Base-by-base conservation (phyloP, 1,140 invertebrate species). In the Linepithema humile region DNA sequence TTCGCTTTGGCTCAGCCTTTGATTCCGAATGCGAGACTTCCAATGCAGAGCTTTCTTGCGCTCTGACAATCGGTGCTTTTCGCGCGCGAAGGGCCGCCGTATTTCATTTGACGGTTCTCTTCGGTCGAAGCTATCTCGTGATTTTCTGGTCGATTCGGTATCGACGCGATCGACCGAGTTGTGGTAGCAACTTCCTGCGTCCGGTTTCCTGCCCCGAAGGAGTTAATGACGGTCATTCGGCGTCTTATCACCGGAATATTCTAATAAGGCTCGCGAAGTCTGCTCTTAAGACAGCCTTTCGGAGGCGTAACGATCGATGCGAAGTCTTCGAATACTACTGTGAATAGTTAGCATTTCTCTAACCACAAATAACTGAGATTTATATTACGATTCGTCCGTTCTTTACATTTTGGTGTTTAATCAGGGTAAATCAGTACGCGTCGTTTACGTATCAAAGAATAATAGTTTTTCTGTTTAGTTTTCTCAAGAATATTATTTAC, bases 171-270 rank as follows among this genome's bases (percentile, higher is more conserved):
- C 75, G 48, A 40, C 62, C 32, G 38, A 73, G 20, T 67, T 59
- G 35, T 5, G 12, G 64, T 32, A 70, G 75, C 38, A 62, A 78
- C 65, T 78, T 70, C 72, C 53, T 67, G 57, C 74, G 77, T 85
- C 74, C 85, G 57, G 74, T 15, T 85, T 85, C 74, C 74, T 77
- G 83, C 65, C 45, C 15, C 69, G 64, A 26, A 20, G 45, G 15
- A 55, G 20, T 82, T 85, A 86, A 86, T 72, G 83, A 82, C 67
- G 55, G 83, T 78, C 67, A 85, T 86, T 85, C 32, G 59, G 12
- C 43, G 43, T 55, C 85, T 83, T 87, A 87, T 87, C 85, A 86
- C 73, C 43, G 69, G 78, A 86, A 86, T 87, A 83, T 70, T 83
- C 59, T 86, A 86, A 87, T 87, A 55, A 45, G 26, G 57, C 23